phyloP scores from a whole-genome alignment of 2,113 vertebrate species.

The Melanocharis versteri region DNA sequence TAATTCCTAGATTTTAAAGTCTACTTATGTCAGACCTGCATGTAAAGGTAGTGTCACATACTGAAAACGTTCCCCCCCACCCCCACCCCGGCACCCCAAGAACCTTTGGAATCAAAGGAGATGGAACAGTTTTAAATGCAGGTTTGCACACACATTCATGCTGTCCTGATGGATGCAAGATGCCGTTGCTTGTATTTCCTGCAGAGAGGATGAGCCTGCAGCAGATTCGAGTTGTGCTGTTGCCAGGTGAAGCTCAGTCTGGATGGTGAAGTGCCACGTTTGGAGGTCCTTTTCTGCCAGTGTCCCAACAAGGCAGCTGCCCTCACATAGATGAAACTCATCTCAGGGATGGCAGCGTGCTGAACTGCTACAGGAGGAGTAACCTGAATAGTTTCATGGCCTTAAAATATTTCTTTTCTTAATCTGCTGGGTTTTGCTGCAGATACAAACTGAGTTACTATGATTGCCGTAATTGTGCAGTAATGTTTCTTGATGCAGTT shows the following conservation, averaged over 20 bases:
- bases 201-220: neutral
- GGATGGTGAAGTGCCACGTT: neutral
- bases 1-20: neutral
- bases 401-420: neutral
- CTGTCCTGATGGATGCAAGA: neutral
- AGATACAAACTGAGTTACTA: neutral
- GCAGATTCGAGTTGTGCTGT: neutral
- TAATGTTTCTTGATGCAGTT: neutral
- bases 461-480: neutral
- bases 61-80: neutral
- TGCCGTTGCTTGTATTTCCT: rapidly evolving
- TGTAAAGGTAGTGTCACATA: neutral
- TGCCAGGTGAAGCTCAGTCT: neutral
- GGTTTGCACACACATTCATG: neutral
- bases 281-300: neutral
- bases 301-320: neutral
- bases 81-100: rapidly evolving
- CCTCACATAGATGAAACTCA: neutral
- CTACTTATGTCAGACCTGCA: neutral
- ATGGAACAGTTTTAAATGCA: neutral
- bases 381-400: neutral
- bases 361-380: neutral
- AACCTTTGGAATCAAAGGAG: neutral
- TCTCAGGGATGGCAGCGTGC: neutral
- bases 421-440: neutral